Conservation (phyloP, 2,797 vertebrate species). For the Acropternis orthonyx region DNA sequence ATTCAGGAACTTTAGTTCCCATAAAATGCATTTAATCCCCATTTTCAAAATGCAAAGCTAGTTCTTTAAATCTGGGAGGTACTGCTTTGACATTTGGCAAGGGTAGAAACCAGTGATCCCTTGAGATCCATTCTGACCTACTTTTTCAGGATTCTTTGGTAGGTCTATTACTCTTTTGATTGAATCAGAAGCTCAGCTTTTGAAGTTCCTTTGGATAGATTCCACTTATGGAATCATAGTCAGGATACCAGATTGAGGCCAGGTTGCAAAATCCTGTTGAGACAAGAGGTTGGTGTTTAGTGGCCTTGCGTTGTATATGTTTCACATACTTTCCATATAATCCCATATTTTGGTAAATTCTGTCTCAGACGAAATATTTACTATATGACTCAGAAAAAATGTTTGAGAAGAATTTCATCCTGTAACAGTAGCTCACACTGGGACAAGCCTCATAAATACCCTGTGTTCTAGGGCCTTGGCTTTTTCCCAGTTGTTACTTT, state of each 20-base stretch:
- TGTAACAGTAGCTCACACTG: neutral
- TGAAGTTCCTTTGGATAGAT: neutral
- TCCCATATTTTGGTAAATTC: conserved; percentile 39
- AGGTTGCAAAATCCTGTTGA: conserved; percentile 21
- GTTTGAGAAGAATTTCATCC: neutral
- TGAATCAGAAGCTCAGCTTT: neutral
- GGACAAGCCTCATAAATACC: neutral
- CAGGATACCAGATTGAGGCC: neutral
- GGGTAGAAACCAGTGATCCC: neutral
- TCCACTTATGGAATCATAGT: neutral
- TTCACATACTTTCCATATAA: conserved; percentile 37
- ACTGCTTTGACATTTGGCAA: neutral
- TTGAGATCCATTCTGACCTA: neutral
- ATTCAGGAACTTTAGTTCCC: neutral
- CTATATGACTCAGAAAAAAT: neutral
- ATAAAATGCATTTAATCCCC: neutral
- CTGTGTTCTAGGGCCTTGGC: neutral
- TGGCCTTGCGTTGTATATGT: conserved; percentile 1
- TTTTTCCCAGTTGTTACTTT: neutral
- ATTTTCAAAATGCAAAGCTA: neutral
- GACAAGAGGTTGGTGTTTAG: neutral
- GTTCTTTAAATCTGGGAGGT: neutral
- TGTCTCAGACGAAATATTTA: neutral
- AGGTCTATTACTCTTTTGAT: neutral
- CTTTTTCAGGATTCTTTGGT: neutral